These are phyloP conservation scores for Drosophila funebris DNA, from an alignment of 1,140 invertebrate genomes.

Conservation along the genomic window DNA sequence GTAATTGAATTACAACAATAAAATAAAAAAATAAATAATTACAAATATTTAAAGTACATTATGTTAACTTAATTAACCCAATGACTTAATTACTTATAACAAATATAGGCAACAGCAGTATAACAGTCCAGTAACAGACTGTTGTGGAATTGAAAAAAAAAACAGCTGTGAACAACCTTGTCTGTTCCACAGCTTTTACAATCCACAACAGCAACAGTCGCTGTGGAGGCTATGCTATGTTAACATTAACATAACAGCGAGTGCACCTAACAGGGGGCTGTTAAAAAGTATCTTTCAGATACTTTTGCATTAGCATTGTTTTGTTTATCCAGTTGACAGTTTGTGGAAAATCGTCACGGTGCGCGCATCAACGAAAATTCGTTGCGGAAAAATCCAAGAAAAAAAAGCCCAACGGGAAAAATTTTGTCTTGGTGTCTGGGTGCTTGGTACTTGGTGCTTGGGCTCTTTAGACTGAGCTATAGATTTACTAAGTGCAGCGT, in stretches of 20 bases:
- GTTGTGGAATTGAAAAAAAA: not conserved
- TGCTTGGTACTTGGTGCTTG: constrained; percentile 21
- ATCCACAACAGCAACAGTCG: not conserved
- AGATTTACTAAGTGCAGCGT: constrained; percentile 17
- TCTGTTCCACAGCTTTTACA: not conserved
- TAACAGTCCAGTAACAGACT: not conserved
- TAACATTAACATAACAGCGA: not conserved
- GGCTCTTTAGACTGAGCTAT: constrained; percentile 15
- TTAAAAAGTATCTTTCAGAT: constrained; percentile 35
- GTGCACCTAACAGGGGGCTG: constrained; percentile 15
- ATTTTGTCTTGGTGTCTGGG: constrained; percentile 28
- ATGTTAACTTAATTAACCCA: not conserved
- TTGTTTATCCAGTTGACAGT: constrained; percentile 73
- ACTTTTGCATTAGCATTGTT: constrained; percentile 48
- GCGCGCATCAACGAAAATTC: constrained; percentile 61
- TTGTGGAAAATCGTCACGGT: constrained; percentile 81
- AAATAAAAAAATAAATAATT: not conserved
- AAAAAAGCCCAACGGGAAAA: constrained; percentile 40
- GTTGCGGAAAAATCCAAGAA: constrained; percentile 53
- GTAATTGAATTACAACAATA: not conserved
- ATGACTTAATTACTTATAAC: not conserved
- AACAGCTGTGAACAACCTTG: constrained; percentile 4
- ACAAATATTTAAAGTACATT: not conserved
- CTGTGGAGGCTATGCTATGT: not conserved
- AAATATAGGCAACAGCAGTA: not conserved